These are phyloP conservation scores for Myotis pilosus DNA, from an alignment of 2,797 vertebrate genomes.

Conservation along the genomic window DNA sequence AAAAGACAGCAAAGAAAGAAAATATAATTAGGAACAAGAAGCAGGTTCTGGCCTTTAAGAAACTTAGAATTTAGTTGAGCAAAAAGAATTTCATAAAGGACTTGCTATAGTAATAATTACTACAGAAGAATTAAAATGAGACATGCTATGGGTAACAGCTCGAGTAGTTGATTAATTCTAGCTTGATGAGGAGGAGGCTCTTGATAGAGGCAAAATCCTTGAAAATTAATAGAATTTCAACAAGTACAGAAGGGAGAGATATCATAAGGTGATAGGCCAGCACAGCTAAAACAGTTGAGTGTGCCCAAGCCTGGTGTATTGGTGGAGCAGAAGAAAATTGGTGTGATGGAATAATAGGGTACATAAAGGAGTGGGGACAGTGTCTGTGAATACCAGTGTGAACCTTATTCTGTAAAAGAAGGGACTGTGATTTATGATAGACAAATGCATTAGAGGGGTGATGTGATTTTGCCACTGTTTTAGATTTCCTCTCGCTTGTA, in stretches of 20 bases:
- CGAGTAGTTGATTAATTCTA: background rate
- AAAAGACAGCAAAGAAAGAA: background rate
- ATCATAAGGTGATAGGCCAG: background rate
- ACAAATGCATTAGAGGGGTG: background rate
- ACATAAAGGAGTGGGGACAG: background rate
- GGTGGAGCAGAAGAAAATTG: background rate
- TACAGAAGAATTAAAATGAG: background rate
- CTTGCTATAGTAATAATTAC: background rate
- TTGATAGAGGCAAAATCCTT: background rate
- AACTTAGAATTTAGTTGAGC: background rate
- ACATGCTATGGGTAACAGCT: background rate
- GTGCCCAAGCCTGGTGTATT: background rate
- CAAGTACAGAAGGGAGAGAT: background rate
- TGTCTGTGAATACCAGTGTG: background rate
- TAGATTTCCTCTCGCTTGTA: background rate
- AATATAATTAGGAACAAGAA: background rate
- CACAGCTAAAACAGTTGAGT: background rate
- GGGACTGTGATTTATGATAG: background rate
- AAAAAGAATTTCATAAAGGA: background rate
- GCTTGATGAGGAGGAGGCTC: background rate
- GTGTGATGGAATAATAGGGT: background rate
- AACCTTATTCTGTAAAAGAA: background rate
- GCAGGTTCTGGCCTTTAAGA: background rate
- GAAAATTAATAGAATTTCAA: conserved; percentile 6
- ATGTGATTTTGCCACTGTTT: background rate